phyloP scores from a whole-genome alignment of 2,888 invertebrate species.

The Synergus laeviventris region DNA sequence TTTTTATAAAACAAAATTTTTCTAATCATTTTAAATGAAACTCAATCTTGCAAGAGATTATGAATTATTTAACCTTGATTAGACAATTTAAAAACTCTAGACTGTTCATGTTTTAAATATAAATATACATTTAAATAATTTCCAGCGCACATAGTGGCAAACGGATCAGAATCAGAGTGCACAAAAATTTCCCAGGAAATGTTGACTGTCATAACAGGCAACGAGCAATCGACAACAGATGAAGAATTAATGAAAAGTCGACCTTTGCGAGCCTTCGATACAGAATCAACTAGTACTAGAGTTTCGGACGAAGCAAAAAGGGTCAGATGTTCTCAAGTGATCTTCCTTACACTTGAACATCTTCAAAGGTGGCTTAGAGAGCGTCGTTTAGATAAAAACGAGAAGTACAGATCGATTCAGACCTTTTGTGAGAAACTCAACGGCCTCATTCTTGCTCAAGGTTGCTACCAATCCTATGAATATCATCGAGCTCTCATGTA shows the following conservation, averaged over 20 bases:
- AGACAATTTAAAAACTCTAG: no score
- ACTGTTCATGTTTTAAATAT: background rate
- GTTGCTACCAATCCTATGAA: constrained; percentile 86
- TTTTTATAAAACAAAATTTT: background rate
- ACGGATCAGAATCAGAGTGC: constrained; percentile 73
- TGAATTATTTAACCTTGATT: no score
- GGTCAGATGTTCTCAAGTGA: constrained; percentile 73
- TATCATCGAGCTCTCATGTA: constrained; percentile 86
- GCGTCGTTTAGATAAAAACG: constrained; percentile 60
- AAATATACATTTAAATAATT: constrained; percentile 21
- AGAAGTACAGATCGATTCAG: constrained; percentile 62
- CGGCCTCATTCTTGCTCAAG: constrained; percentile 83
- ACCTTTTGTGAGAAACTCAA: constrained; percentile 78
- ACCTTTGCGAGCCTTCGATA: constrained; percentile 62
- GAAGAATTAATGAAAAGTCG: constrained; percentile 64
- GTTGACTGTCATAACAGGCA: constrained; percentile 77
- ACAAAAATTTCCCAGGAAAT: constrained; percentile 79
- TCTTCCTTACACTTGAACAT: constrained; percentile 86
- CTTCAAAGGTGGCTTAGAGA: constrained; percentile 84
- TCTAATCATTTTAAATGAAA: background rate
- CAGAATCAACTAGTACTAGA: constrained; percentile 58
- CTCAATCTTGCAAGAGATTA: no score
- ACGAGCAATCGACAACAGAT: constrained; percentile 64
- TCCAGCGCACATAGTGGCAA: constrained; percentile 74
- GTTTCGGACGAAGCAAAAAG: constrained; percentile 72